Conservation (phyloP, 2,888 invertebrate species). For the Embidobia sp. region DNA sequence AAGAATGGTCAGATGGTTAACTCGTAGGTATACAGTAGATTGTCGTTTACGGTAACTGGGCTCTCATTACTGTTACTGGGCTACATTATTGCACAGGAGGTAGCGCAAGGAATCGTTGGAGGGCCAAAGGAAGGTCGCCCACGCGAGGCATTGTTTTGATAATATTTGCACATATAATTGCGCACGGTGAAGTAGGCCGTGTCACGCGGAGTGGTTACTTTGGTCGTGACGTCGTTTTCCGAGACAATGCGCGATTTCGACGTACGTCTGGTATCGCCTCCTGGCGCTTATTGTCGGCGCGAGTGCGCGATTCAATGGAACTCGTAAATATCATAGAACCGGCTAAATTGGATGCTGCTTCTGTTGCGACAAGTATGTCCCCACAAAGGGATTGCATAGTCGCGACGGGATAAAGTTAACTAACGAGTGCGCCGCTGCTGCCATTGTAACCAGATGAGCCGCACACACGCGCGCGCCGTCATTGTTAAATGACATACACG, state of each 20-base stretch:
- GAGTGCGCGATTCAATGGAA: slow-evolving; percentile 54
- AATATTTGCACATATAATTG: slow-evolving; percentile 53
- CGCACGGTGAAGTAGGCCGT: slow-evolving; percentile 30
- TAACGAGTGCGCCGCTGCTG: slow-evolving; percentile 50
- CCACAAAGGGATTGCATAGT: slow-evolving; percentile 62
- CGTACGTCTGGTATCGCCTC: slow-evolving; percentile 33
- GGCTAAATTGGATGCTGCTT: slow-evolving; percentile 67
- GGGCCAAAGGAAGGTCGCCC: slow-evolving; percentile 5
- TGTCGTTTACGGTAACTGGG: slow-evolving; percentile 35
- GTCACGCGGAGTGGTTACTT: slow-evolving; percentile 44
- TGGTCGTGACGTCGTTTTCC: slow-evolving; percentile 44
- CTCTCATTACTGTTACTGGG: slow-evolving; percentile 4
- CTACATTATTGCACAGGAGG: no score
- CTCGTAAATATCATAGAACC: slow-evolving; percentile 68
- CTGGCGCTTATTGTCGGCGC: slow-evolving; percentile 54
- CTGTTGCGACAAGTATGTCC: slow-evolving; percentile 51
- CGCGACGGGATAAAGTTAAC: slow-evolving; percentile 59
- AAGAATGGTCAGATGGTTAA: slow-evolving; percentile 22
- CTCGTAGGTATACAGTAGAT: slow-evolving; percentile 21
- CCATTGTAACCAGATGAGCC: slow-evolving; percentile 38
- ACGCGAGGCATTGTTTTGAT: slow-evolving; percentile 31
- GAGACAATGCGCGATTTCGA: slow-evolving; percentile 46
- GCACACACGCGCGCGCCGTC: slow-evolving; percentile 8
- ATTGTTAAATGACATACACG: slow-evolving; percentile 34
- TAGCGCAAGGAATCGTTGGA: neutral